A percentile compares a stretch with the other conserved stretches of the same genome.
phyloP scores from a whole-genome alignment of 2,888 invertebrate genomes.

The Neoascia interrupta region DNA sequence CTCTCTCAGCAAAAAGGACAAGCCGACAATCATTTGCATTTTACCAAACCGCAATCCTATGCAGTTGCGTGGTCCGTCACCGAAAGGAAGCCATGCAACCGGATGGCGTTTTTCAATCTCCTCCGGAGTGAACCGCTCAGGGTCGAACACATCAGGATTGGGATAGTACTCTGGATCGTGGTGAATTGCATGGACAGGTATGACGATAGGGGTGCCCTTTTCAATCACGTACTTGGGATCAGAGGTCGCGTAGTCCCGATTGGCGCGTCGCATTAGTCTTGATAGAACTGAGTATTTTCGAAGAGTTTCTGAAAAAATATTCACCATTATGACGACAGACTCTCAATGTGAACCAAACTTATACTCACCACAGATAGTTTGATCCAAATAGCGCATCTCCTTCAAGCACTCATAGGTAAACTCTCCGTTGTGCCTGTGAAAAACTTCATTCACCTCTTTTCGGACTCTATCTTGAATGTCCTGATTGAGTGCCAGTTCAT shows the following conservation, averaged over 20 bases:
- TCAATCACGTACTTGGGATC: constrained; percentile 80
- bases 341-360: not conserved
- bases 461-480: constrained; percentile 73
- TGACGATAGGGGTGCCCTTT: constrained; percentile 80
- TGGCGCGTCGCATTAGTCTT: constrained; percentile 61
- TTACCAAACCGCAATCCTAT: constrained; percentile 77
- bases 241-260: constrained; percentile 56
- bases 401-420: constrained; percentile 75
- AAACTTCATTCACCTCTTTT: constrained; percentile 70
- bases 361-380: constrained; percentile 74
- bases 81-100: constrained; percentile 75
- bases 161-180: constrained; percentile 78
- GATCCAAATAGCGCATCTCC: constrained; percentile 75
- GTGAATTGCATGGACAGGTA: constrained; percentile 79
- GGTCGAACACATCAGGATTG: constrained; percentile 79
- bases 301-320: constrained; percentile 81
- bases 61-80: constrained; percentile 77
- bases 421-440: constrained; percentile 70
- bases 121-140: constrained; percentile 78
- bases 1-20: constrained; percentile 70
- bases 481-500: constrained; percentile 75
- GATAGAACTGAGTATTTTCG: constrained; percentile 81
- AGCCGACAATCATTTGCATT: constrained; percentile 74
- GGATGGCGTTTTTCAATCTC: constrained; percentile 73
- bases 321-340: not conserved